Evolutionary conservation across 1,140 invertebrate genomes (phyloP).

Genomic region (Mactra quadrangularis): DNA sequence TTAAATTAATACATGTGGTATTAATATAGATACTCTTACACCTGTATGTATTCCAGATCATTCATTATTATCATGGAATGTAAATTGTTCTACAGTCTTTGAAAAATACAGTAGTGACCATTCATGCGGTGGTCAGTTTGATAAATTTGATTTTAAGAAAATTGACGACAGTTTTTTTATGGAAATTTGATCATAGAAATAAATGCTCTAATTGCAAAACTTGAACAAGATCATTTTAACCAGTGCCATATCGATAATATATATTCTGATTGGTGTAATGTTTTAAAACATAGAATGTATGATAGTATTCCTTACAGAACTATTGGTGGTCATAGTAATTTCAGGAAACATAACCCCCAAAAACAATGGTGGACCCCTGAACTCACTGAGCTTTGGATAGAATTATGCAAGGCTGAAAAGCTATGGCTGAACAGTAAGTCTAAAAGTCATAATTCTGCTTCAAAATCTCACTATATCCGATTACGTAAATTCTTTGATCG

Average conservation of each 20-base stretch:
- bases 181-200: too few species aligned
- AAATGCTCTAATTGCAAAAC: too few species aligned
- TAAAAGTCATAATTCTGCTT: too few species aligned
- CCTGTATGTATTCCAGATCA: conserved; percentile 9
- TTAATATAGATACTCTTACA: neutral
- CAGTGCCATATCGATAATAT: too few species aligned
- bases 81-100: neutral
- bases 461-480: neutral
- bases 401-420: neutral
- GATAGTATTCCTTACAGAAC: too few species aligned
- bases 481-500: neutral
- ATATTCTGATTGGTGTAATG: too few species aligned
- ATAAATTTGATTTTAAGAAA: conserved; percentile 17
- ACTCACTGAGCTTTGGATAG: neutral
- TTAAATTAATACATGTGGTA: neutral
- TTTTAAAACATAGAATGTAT: too few species aligned
- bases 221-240: too few species aligned
- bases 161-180: neutral
- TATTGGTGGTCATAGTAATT: too few species aligned
- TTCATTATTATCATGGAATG: neutral
- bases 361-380: too few species aligned
- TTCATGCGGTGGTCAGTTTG: neutral
- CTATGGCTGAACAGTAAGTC: neutral
- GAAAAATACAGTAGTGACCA: neutral
- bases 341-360: too few species aligned